phyloP scores from a whole-genome alignment of 2,888 invertebrate species.

The Ditula angustiorana region DNA sequence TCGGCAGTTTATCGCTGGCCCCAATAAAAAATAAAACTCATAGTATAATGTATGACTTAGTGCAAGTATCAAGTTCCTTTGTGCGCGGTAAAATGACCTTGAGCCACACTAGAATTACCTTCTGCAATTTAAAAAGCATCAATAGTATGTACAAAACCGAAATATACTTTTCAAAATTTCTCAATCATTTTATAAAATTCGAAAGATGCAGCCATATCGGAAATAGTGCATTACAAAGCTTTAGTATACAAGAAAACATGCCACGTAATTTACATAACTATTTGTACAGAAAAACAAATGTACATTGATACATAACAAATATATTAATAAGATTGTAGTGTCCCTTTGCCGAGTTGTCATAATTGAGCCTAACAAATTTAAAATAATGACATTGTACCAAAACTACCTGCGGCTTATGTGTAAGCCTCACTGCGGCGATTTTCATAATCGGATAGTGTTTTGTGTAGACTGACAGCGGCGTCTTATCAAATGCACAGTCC shows the following conservation, averaged over 20 bases:
- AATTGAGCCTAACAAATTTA: conserved; percentile 42
- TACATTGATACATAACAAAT: conserved; percentile 57
- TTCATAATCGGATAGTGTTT: neutral
- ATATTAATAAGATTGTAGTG: conserved; percentile 33
- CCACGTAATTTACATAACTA: conserved; percentile 68
- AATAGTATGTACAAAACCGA: conserved; percentile 24
- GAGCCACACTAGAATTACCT: neutral
- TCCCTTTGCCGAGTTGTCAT: neutral
- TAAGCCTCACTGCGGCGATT: no score
- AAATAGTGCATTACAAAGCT: conserved; percentile 66
- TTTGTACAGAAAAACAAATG: conserved; percentile 68
- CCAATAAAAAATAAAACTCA: neutral
- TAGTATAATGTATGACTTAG: conserved; percentile 18
- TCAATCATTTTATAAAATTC: neutral
- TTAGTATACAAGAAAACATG: conserved; percentile 69
- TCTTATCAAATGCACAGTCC: neutral
- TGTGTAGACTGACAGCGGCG: neutral
- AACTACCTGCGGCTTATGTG: neutral
- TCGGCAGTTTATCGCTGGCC: neutral
- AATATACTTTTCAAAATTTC: conserved; percentile 8
- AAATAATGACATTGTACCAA: conserved; percentile 34
- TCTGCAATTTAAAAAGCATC: conserved; percentile 5
- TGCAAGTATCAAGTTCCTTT: conserved; percentile 36
- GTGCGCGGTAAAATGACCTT: conserved; percentile 21
- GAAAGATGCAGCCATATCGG: conserved; percentile 25